Conservation (phyloP, 2,113 vertebrate species). For the Seriola quinqueradiata region DNA sequence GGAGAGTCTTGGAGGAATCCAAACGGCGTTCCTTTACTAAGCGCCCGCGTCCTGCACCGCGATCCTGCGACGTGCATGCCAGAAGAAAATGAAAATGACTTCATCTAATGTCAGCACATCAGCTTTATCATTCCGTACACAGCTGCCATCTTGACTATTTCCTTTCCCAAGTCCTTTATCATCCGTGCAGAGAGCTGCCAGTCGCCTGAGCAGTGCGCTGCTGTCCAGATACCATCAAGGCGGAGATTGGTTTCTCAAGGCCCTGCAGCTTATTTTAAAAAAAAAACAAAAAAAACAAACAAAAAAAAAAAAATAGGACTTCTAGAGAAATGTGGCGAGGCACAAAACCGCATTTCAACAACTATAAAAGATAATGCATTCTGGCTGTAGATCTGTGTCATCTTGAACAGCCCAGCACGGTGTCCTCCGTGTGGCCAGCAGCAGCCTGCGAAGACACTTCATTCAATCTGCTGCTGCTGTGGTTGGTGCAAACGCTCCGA, state of each 20-base stretch:
- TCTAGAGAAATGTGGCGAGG: slow-evolving; percentile 9
- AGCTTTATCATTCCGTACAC: slow-evolving; percentile 82
- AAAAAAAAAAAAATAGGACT: not conserved
- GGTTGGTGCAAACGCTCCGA: slow-evolving; percentile 61
- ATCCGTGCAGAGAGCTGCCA: slow-evolving; percentile 70
- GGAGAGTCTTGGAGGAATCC: slow-evolving; percentile 28
- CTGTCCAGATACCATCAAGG: slow-evolving; percentile 64
- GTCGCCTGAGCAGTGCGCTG: slow-evolving; percentile 28
- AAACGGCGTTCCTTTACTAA: slow-evolving; percentile 57
- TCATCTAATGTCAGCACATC: slow-evolving; percentile 77
- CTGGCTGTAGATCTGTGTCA: slow-evolving; percentile 18
- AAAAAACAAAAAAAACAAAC: not conserved
- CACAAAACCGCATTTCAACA: slow-evolving; percentile 21
- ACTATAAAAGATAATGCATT: not conserved
- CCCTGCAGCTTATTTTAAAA: slow-evolving; percentile 37
- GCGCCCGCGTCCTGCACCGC: slow-evolving; percentile 54
- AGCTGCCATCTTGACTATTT: slow-evolving; percentile 95
- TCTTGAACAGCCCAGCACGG: slow-evolving; percentile 19
- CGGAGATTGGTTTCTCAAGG: slow-evolving; percentile 52
- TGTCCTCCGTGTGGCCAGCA: slow-evolving; percentile 17
- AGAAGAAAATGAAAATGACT: slow-evolving; percentile 6
- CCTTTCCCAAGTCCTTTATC: slow-evolving; percentile 82
- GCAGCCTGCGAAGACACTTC: slow-evolving; percentile 58
- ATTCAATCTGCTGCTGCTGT: slow-evolving; percentile 67
- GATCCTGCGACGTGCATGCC: slow-evolving; percentile 54